These are phyloP conservation scores for Haplochromis vanheusdeni DNA, from an alignment of 2,113 vertebrate species.

Conservation along the genomic window DNA sequence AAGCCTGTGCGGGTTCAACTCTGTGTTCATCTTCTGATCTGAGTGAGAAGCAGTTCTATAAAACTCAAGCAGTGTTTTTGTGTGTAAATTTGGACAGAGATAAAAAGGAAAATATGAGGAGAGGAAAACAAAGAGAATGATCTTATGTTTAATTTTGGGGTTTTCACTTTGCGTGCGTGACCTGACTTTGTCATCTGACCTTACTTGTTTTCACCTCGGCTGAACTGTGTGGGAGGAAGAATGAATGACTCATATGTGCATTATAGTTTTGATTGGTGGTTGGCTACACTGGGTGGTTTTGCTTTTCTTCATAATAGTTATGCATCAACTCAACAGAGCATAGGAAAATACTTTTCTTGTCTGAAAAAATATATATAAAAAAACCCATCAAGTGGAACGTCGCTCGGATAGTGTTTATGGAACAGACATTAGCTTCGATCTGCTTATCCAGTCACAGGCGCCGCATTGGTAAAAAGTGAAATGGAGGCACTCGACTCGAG, in stretches of 20 bases:
- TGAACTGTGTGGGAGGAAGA: constrained; percentile 36
- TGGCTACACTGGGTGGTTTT: not conserved
- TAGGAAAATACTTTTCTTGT: constrained; percentile 10
- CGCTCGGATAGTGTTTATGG: not conserved
- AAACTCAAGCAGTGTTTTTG: not conserved
- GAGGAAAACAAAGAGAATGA: not conserved
- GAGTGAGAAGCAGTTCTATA: not conserved
- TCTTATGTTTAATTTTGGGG: not conserved
- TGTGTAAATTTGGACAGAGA: not conserved
- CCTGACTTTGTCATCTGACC: constrained; percentile 10
- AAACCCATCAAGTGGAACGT: not conserved
- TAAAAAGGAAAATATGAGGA: not conserved
- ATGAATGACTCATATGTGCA: constrained; percentile 25
- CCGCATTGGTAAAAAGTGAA: not conserved
- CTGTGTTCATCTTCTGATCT: not conserved
- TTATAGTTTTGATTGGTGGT: constrained; percentile 27
- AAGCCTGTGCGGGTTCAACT: not conserved
- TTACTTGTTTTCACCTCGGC: not conserved
- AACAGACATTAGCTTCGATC: not conserved
- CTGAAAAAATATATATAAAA: not conserved
- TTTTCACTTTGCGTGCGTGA: not conserved
- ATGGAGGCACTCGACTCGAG: not conserved
- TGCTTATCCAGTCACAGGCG: not conserved
- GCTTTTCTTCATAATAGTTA: constrained; percentile 24
- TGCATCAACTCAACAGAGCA: not conserved